A percentile compares a stretch with the other conserved stretches of the same genome.
phyloP scores from a whole-genome alignment of 1,140 invertebrate species.

The Pseudoatta argentina region DNA sequence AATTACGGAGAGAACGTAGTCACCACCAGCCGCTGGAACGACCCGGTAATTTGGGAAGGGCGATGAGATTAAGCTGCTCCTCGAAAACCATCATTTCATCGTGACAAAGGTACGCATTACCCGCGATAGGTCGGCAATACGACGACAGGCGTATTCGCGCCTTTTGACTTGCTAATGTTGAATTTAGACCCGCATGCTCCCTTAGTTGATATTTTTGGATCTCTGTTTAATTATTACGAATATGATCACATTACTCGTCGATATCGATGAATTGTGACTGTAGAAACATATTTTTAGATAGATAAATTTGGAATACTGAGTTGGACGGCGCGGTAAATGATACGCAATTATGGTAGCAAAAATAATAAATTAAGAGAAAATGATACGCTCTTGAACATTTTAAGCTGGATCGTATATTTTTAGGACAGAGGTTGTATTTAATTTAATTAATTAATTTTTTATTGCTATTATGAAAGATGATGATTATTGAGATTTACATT shows the following conservation, averaged over 20 bases:
- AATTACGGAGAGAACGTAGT: conserved; percentile 80
- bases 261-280: conserved; percentile 8
- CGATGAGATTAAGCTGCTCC: conserved; percentile 80
- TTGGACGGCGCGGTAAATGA: neutral
- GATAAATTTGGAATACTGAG: conserved; percentile 4
- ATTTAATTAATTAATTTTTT: neutral
- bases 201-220: conserved; percentile 38
- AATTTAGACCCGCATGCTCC: conserved; percentile 32
- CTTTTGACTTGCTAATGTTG: conserved; percentile 76
- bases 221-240: conserved; percentile 45
- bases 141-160: conserved; percentile 49
- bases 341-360: neutral
- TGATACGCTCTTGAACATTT: neutral
- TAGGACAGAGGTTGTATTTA: neutral
- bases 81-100: conserved; percentile 81
- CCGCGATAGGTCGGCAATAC: conserved; percentile 42
- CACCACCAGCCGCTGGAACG: conserved; percentile 65
- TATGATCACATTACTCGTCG: neutral
- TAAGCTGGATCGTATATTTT: neutral
- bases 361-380: neutral
- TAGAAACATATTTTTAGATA: neutral
- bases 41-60: conserved; percentile 81
- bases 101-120: conserved; percentile 71
- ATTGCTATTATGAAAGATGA: neutral
- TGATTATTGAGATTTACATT: too few species aligned